Evolutionary conservation across 2,113 vertebrate genomes (phyloP), one percentile per base, ranked within the genome.

Genomic region (Scartelaos histophorus): DNA sequence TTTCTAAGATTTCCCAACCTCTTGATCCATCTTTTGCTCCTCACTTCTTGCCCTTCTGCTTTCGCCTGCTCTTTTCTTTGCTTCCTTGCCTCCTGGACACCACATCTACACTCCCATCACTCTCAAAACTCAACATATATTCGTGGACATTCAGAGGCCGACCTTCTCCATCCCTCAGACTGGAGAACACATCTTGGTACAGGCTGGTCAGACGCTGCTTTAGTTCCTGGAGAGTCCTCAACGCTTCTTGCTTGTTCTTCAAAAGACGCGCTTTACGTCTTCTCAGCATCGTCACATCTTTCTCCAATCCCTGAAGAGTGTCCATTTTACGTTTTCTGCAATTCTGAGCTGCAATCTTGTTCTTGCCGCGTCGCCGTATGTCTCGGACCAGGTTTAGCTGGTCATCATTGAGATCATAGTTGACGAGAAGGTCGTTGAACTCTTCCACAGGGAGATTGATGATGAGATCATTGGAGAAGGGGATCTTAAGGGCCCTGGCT

Each of bases 291-390:
- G 95, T 94, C 51, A 99, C 95, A 0, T 94, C 92, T 0, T 90
- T 92, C 53, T 96, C 95, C 82, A 99, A 74, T 71, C 93, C 95
- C 12, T 94, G 69, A 75, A 99, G 94, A 70, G 95, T 94, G 67
- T 97, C 94, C 80, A 97, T 87, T 51, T 99, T 99, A 69, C 95
- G 94, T 89, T 94, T 94, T 54, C 97, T 94, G 91, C 97, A 99
- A 92, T 97, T 99, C 89, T 99, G 97, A 0, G 98, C 98, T 0
- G 98, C 98, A 88, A 98, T 95, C 89, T 99, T 99, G 92, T 99
- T 99, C 89, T 99, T 99, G 24, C 98, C 98, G 0, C 98, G 92
- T 45, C 98, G 91, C 1, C 98, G 88, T 72, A 99, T 99, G 90
- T 99, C 97, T 5, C 95, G 94, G 87, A 99, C 89, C 0, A 99